Evolutionary conservation across 2,797 vertebrate species (phyloP).

Genomic region (Sylvia borin): DNA sequence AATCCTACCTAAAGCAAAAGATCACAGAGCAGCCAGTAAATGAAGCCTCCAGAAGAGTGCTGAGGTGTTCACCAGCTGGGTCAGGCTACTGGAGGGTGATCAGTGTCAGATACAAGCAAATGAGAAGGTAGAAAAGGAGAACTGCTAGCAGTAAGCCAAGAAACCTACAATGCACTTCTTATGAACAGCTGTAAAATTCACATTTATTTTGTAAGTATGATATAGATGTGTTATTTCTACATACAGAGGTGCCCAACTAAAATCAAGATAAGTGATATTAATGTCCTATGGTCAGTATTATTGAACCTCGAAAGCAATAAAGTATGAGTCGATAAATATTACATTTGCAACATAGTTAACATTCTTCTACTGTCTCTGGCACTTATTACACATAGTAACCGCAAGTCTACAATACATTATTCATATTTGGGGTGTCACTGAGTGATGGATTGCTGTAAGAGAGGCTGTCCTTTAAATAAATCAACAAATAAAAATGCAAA

Average conservation of each 20-base stretch:
- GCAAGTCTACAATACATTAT: slow-evolving; percentile 98
- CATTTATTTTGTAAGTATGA: slow-evolving; percentile 77
- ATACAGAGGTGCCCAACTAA: slow-evolving; percentile 77
- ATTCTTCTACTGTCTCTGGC: slow-evolving; percentile 84
- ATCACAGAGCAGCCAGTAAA: neutral
- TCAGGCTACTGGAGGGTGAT: neutral
- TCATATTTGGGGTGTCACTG: slow-evolving; percentile 95
- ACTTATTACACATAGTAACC: slow-evolving; percentile 97
- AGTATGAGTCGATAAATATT: slow-evolving; percentile 86
- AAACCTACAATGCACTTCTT: slow-evolving; percentile 55
- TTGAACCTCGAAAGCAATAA: slow-evolving; percentile 87
- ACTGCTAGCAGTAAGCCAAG: neutral
- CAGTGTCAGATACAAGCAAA: neutral
- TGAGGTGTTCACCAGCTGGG: neutral
- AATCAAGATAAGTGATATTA: slow-evolving; percentile 85
- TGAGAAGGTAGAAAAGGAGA: slow-evolving; percentile 27
- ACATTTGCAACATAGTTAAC: slow-evolving; percentile 85
- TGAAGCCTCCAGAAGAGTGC: neutral
- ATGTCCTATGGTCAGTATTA: slow-evolving; percentile 87
- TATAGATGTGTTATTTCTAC: slow-evolving; percentile 77
- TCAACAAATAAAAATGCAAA: slow-evolving; percentile 99
- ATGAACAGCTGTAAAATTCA: slow-evolving; percentile 68
- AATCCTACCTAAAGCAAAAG: neutral
- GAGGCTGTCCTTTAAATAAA: slow-evolving; percentile 99
- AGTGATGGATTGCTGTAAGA: slow-evolving; percentile 99